These are phyloP conservation scores for Poeciliopsis gracilis DNA, from an alignment of 2,797 vertebrate species.

Conservation along the genomic window DNA sequence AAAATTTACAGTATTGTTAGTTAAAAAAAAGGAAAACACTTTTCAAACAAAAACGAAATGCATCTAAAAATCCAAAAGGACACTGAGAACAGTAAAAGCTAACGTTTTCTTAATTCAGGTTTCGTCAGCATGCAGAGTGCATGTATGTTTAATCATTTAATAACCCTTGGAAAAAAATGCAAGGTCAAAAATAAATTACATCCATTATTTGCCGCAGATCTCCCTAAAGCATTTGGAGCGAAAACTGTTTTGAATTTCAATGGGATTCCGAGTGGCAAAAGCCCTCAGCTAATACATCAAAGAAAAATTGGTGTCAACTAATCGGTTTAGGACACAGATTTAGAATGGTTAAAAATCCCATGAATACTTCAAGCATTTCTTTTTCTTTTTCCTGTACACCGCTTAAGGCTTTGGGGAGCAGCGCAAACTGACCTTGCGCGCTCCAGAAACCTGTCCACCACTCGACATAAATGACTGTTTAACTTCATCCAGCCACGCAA, in stretches of 20 bases:
- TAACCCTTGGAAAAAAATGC: constrained; percentile 64
- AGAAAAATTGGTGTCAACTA: constrained; percentile 87
- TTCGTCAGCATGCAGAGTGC: constrained; percentile 62
- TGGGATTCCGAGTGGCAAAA: constrained; percentile 86
- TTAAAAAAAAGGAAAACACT: background rate
- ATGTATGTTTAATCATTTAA: constrained; percentile 83
- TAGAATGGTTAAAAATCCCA: constrained; percentile 82
- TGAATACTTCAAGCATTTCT: constrained; percentile 75
- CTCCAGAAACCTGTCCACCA: constrained; percentile 73
- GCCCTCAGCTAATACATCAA: constrained; percentile 88
- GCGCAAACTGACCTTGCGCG: constrained; percentile 71
- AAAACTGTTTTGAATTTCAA: constrained; percentile 88
- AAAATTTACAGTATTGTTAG: background rate
- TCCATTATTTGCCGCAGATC: constrained; percentile 84
- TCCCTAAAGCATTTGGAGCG: constrained; percentile 84
- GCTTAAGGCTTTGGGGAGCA: constrained; percentile 56
- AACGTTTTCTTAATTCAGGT: constrained; percentile 46
- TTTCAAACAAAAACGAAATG: background rate
- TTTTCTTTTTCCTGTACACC: constrained; percentile 37
- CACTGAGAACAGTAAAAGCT: constrained; percentile 30
- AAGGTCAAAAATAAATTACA: constrained; percentile 88
- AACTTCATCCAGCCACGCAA: constrained; percentile 75
- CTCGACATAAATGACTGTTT: constrained; percentile 74
- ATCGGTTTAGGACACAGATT: constrained; percentile 87
- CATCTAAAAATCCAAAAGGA: constrained; percentile 1